Evolutionary conservation across 2,888 invertebrate species (phyloP), one percentile per base, ranked within the genome.

Genomic region (Agrotis segetum): DNA sequence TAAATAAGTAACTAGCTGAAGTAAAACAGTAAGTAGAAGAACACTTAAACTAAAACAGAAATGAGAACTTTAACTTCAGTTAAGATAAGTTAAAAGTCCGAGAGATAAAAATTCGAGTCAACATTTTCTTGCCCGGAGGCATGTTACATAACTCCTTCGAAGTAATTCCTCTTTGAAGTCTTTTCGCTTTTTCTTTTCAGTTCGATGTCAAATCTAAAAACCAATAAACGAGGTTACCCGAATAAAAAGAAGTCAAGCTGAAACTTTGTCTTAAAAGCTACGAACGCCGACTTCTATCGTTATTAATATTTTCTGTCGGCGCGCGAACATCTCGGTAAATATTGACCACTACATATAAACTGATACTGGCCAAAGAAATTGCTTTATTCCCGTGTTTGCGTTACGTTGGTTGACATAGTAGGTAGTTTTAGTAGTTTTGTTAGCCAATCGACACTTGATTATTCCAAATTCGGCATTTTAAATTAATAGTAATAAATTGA

Each of bases 71-170:
- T 49, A 70, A 75, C 81, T 81, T 50, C 58, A 66, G 81, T 81
- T 77, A 75, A 77, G 74, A 79, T 74, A 79, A 78, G 58, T 81
- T 75, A 81, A 76, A 81, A 78, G 65, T 63, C 44, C 40, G n/a
- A 63, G 50, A 59, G 59, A 78, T 81, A 77, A 76, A 75, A 76
- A 76, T 56, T 76, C 52, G 9, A 64, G 77, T 71, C 77, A 71
- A 71, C 82, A 64, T 71, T 79, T 77, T 64, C 67, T 67, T 53
- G 63, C 61, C 68, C 58, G 53, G 67, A 67, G 67, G 62, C 72
- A 59, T 50, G 58, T 77, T 81, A 77, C 72, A 63, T 65, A 81
- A 81, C 67, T 79, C 67, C 59, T 76, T 24, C 21, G 17, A 49
- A 81, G 66, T 66, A 65, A 72, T 77, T 77, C 77, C 71, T 64